These are phyloP conservation scores for Tipula confusa DNA, from an alignment of 2,888 invertebrate species.

Conservation along the genomic window DNA sequence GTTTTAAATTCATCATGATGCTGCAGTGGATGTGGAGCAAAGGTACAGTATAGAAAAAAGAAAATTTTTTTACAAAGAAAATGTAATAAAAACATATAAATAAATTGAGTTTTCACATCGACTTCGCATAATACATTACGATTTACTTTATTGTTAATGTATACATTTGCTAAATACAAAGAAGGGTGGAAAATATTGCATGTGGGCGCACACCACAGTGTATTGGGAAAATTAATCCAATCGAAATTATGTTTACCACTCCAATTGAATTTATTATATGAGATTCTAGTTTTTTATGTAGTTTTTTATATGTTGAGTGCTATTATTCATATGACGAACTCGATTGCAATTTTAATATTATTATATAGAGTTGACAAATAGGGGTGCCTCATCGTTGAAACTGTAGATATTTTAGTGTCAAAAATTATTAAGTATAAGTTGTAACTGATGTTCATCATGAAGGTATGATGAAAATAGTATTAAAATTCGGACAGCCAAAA, in stretches of 20 bases:
- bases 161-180: not conserved
- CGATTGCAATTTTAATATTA: not conserved
- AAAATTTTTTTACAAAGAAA: not conserved
- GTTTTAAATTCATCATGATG: not conserved
- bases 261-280: not conserved
- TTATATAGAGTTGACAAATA: too few species aligned
- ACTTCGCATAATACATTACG: not conserved
- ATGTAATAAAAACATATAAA: not conserved
- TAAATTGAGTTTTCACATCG: not conserved
- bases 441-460: too few species aligned
- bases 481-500: too few species aligned
- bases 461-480: too few species aligned
- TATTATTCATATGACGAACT: not conserved
- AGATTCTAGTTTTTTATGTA: not conserved
- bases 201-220: not conserved
- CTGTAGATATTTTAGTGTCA: too few species aligned
- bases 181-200: not conserved
- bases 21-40: not conserved
- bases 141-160: not conserved
- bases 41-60: not conserved
- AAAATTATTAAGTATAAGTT: too few species aligned
- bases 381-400: too few species aligned
- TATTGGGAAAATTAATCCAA: not conserved
- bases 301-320: not conserved
- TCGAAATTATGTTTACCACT: not conserved